These are phyloP conservation scores for Monopterus albus DNA, from an alignment of 2,113 vertebrate species.

Conservation along the genomic window DNA sequence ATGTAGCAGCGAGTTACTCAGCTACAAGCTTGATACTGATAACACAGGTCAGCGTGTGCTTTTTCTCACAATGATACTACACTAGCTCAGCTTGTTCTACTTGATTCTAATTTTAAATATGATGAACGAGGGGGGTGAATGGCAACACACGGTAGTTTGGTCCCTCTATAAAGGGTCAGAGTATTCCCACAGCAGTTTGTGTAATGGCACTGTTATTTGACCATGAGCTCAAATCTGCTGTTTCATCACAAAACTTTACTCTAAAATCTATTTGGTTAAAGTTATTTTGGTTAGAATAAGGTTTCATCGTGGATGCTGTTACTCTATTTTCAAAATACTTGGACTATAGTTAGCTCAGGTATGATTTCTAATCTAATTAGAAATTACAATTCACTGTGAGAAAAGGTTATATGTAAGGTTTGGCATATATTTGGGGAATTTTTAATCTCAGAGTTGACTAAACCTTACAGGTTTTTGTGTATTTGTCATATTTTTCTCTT, in stretches of 20 bases:
- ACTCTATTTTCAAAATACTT: slow-evolving; percentile 12
- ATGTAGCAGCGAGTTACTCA: slow-evolving; percentile 48
- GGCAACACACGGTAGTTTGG: slow-evolving; percentile 66
- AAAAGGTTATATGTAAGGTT: slow-evolving; percentile 19
- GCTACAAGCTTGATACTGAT: slow-evolving; percentile 27
- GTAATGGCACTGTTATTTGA: slow-evolving; percentile 26
- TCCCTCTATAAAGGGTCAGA: slow-evolving; percentile 43
- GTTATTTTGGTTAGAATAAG: slow-evolving; percentile 32
- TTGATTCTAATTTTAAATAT: slow-evolving; percentile 5
- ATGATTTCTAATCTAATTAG: slow-evolving; percentile 25
- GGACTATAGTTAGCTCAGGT: slow-evolving; percentile 12
- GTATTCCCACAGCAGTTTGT: slow-evolving; percentile 14
- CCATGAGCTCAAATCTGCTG: background rate
- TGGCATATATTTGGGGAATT: slow-evolving; percentile 25
- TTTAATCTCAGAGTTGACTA: slow-evolving; percentile 18
- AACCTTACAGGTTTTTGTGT: slow-evolving; percentile 17
- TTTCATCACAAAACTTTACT: too few species aligned
- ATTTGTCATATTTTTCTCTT: slow-evolving; percentile 23
- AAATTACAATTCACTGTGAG: slow-evolving; percentile 42
- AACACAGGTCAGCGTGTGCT: slow-evolving; percentile 29
- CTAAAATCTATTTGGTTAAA: slow-evolving; percentile 26
- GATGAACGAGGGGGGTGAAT: slow-evolving; percentile 8
- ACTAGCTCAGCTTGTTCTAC: slow-evolving; percentile 10
- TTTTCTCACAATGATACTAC: slow-evolving; percentile 3
- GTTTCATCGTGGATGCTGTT: background rate